These are phyloP conservation scores for Nomia melanderi DNA, from an alignment of 1,140 invertebrate genomes.

Conservation along the genomic window DNA sequence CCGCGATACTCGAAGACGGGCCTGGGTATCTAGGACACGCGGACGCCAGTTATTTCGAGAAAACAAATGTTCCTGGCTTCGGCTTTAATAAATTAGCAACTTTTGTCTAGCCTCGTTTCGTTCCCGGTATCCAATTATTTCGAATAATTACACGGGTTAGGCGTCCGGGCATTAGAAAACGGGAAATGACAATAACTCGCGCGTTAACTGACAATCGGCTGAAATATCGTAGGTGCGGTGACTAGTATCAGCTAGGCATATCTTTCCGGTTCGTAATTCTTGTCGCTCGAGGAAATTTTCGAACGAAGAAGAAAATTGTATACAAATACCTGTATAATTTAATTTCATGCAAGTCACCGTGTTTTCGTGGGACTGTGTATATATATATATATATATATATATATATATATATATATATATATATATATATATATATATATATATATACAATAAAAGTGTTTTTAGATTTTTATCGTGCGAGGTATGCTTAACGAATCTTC, in stretches of 20 bases:
- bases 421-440: no score
- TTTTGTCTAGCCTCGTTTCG: conserved; percentile 30
- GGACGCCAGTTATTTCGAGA: conserved; percentile 48
- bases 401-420: no score
- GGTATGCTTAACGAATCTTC: no score
- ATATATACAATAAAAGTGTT: not conserved
- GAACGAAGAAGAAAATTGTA: not conserved
- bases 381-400: no score
- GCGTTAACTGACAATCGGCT: not conserved
- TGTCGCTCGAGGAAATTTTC: conserved; percentile 14
- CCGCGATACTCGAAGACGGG: conserved; percentile 50
- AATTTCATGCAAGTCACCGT: conserved; percentile 4
- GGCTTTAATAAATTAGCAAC: conserved; percentile 57
- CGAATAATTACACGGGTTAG: conserved; percentile 5
- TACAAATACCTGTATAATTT: not conserved
- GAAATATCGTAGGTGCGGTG: conserved; percentile 18
- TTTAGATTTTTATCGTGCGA: not conserved
- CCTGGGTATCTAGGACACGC: conserved; percentile 52
- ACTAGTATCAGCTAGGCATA: not conserved
- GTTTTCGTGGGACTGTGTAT: not conserved
- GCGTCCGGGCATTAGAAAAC: not conserved
- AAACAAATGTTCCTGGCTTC: conserved; percentile 52
- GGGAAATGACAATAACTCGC: conserved; percentile 11
- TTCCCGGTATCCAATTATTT: not conserved
- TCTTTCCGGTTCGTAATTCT: conserved; percentile 8